Conservation (phyloP, 2,888 invertebrate species). For the Smittia aterrima region DNA sequence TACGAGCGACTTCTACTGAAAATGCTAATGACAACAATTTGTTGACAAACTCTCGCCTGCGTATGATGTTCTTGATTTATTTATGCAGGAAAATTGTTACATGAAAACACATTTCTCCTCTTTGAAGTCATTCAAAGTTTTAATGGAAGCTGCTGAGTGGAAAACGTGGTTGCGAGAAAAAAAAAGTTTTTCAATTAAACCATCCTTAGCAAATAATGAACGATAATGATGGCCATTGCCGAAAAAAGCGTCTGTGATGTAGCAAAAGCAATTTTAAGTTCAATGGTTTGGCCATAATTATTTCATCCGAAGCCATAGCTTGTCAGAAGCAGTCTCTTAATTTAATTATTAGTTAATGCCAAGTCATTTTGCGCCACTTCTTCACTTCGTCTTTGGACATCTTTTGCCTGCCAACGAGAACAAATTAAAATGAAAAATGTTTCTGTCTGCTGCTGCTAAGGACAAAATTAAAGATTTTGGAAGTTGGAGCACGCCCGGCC, state of each 20-base stretch:
- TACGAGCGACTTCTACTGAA: too few species aligned
- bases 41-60: too few species aligned
- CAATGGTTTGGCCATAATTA: background rate
- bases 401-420: background rate
- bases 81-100: too few species aligned
- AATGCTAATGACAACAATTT: too few species aligned
- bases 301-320: background rate
- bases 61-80: too few species aligned
- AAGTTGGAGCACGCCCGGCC: too few species aligned
- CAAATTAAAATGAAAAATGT: too few species aligned
- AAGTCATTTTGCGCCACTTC: background rate
- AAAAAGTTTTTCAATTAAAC: conserved; percentile 7
- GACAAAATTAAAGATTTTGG: too few species aligned
- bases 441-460: too few species aligned
- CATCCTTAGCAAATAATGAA: background rate
- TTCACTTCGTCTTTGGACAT: background rate
- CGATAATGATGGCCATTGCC: conserved; percentile 2
- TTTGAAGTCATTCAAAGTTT: background rate
- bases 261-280: conserved; percentile 1
- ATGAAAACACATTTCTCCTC: background rate
- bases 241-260: background rate
- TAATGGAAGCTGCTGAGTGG: background rate
- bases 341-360: conserved; percentile 2
- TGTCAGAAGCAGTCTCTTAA: conserved; percentile 7
- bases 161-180: background rate